Conservation (phyloP, 2,113 vertebrate species). For the Suncus etruscus region DNA sequence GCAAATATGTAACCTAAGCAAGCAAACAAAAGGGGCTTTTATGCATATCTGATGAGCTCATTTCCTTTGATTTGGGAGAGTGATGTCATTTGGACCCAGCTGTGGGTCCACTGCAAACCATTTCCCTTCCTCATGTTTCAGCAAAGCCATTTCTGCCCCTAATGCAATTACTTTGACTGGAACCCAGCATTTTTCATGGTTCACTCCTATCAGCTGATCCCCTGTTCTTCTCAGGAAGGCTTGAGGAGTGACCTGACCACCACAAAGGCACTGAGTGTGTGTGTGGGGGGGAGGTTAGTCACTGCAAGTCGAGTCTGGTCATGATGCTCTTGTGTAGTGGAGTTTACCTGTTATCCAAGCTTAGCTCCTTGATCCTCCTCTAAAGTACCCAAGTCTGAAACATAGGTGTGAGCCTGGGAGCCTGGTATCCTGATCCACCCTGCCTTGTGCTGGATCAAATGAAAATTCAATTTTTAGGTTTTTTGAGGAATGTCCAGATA, state of each 20-base stretch:
- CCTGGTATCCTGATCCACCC: too few species aligned
- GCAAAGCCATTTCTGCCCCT: slow-evolving; percentile 85
- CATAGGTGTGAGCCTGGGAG: too few species aligned
- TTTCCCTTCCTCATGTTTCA: slow-evolving; percentile 88
- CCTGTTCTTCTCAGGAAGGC: slow-evolving; percentile 67
- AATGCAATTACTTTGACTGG: slow-evolving; percentile 86
- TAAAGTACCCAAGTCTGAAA: background rate
- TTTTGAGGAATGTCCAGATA: too few species aligned
- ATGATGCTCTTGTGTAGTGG: background rate
- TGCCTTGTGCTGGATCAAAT: too few species aligned
- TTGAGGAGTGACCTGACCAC: background rate
- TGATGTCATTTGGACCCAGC: slow-evolving; percentile 90
- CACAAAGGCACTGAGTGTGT: slow-evolving; percentile 39
- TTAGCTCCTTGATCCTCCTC: background rate
- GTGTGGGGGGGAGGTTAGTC: too few species aligned
- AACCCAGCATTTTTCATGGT: slow-evolving; percentile 83
- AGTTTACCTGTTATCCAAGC: background rate
- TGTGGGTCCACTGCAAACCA: slow-evolving; percentile 84
- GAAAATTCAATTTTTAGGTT: too few species aligned
- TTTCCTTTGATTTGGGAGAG: slow-evolving; percentile 85
- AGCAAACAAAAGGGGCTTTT: slow-evolving; percentile 83
- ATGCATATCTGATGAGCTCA: slow-evolving; percentile 84
- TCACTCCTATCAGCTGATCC: slow-evolving; percentile 85
- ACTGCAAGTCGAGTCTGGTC: background rate
- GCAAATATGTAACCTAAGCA: slow-evolving; percentile 80